Percentiles rank a stretch among this genome's conserved stretches.
Evolutionary conservation across 1,140 invertebrate genomes (phyloP).

Genomic region (Periplaneta americana): DNA sequence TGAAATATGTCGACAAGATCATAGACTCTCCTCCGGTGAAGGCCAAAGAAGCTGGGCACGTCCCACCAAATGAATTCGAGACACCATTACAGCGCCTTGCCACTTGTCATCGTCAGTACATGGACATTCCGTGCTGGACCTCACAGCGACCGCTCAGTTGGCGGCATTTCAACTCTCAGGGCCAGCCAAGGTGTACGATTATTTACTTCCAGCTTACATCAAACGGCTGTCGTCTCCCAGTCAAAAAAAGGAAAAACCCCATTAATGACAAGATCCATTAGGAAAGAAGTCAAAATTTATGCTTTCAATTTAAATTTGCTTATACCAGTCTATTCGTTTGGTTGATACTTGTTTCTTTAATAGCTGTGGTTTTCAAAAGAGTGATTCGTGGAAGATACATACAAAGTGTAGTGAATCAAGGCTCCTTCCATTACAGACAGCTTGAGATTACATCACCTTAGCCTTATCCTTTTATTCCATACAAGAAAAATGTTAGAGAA

Average conservation of each 20-base stretch:
- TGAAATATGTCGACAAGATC: not conserved
- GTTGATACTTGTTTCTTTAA: not conserved
- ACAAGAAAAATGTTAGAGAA: too few relatives aligned
- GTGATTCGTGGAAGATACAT: not conserved
- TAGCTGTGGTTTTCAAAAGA: not conserved
- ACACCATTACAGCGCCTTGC: not conserved
- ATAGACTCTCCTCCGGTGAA: not conserved
- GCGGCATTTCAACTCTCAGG: not conserved
- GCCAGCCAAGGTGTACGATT: not conserved
- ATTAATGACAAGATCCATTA: not conserved
- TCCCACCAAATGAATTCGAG: not conserved
- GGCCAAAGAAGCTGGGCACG: not conserved
- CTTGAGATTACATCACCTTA: too few relatives aligned
- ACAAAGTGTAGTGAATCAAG: too few relatives aligned
- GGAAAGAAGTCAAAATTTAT: not conserved
- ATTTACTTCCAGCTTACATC: not conserved
- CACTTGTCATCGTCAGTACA: not conserved
- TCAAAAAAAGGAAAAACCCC: not conserved
- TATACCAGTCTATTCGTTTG: not conserved
- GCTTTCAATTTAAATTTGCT: not conserved
- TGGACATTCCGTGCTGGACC: not conserved
- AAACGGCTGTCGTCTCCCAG: not conserved
- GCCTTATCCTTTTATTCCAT: too few relatives aligned
- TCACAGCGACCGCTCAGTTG: not conserved
- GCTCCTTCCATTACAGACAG: too few relatives aligned